Percentiles rank a stretch among this genome's conserved stretches.
phyloP scores from a whole-genome alignment of 2,888 invertebrate species.

The Meganola albula region DNA sequence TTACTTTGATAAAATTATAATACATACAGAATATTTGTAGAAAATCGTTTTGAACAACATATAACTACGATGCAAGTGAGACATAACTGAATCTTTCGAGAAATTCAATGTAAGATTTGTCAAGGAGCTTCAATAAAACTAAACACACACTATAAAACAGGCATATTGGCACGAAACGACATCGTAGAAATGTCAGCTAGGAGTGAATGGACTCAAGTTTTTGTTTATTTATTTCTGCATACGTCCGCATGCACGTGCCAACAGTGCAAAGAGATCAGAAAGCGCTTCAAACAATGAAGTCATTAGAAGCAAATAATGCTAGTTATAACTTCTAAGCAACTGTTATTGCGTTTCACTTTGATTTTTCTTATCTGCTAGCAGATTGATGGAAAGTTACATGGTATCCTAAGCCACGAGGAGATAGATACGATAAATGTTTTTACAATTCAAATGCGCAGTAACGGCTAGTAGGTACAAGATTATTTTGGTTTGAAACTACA shows the following conservation, averaged over 20 bases:
- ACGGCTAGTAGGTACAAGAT: not conserved
- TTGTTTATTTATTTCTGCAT: constrained; percentile 64
- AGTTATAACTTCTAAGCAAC: constrained; percentile 31
- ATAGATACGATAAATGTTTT: constrained; percentile 7
- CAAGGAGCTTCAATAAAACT: constrained; percentile 34
- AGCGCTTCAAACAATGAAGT: constrained; percentile 52
- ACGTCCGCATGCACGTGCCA: constrained; percentile 70
- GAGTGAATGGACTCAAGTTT: constrained; percentile 72
- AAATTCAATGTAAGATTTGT: constrained; percentile 35
- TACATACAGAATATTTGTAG: too few species aligned
- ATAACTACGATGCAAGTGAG: too few species aligned
- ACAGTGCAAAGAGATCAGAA: constrained; percentile 52
- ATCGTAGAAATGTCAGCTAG: constrained; percentile 67
- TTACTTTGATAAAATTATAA: too few species aligned
- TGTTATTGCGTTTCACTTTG: constrained; percentile 22
- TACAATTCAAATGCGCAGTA: constrained; percentile 4
- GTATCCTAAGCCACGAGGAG: constrained; percentile 4
- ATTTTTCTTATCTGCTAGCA: constrained; percentile 16
- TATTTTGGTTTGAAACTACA: too few species aligned
- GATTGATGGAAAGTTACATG: constrained; percentile 9
- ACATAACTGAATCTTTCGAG: too few species aligned
- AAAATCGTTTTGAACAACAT: too few species aligned
- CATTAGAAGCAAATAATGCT: constrained; percentile 38
- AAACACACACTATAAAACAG: constrained; percentile 47
- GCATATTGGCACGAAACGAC: constrained; percentile 55